A percentile compares a stretch with the other conserved stretches of the same genome.
phyloP scores from a whole-genome alignment of 2,797 vertebrate species.

The Chaunax sp. region DNA sequence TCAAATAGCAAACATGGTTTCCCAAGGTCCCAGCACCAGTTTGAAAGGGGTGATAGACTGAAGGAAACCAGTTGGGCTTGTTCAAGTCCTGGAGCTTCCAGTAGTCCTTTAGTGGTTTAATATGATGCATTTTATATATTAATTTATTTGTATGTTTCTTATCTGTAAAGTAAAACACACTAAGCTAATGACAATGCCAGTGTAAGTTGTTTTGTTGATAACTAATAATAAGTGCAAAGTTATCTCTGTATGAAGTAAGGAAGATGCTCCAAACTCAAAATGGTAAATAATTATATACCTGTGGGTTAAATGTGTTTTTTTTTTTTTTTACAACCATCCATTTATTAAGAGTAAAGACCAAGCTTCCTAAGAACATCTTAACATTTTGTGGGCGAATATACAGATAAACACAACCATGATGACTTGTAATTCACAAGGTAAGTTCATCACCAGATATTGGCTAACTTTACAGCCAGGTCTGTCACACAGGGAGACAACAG shows the following conservation, averaged over 20 bases:
- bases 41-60: neutral
- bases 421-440: slow-evolving; percentile 12
- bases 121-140: neutral
- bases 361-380: neutral
- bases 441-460: slow-evolving; percentile 9
- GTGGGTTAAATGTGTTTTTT: neutral
- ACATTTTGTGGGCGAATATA: neutral
- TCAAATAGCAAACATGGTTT: too few species aligned
- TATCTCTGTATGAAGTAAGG: too few species aligned
- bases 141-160: too few species aligned
- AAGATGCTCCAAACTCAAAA: neutral
- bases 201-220: too few species aligned
- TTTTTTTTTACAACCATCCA: neutral
- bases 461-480: slow-evolving; percentile 9
- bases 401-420: neutral
- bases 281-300: neutral
- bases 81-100: neutral
- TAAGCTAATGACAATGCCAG: too few species aligned
- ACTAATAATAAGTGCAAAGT: too few species aligned
- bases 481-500: slow-evolving; percentile 25
- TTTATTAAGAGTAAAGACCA: neutral
- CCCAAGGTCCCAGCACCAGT: too few species aligned
- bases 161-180: too few species aligned
- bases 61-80: slow-evolving; percentile 3
- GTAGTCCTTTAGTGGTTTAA: neutral